Evolutionary conservation across 2,797 vertebrate species (phyloP), one percentile per base, ranked within the genome.

Genomic region (Podargus strigoides): DNA sequence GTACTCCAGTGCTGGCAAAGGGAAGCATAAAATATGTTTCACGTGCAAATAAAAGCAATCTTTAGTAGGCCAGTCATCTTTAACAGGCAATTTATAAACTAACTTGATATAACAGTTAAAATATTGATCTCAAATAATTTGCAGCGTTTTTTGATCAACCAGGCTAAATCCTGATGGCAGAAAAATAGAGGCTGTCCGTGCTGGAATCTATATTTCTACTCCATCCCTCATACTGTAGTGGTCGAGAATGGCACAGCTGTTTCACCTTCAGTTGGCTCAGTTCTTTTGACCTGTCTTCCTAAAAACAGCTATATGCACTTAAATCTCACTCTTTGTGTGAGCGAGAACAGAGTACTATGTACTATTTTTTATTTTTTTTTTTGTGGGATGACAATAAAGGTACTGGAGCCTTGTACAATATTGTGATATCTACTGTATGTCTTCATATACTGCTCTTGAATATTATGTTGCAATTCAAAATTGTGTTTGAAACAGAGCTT

Each of bases 401-500:
- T 18, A 20, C 22, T 39, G 19, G 36, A 89, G n/a, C 12, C 37
- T 28, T 23, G 23, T 73, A 32, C 46, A 73, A 37, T 4, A 4
- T 6, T 36, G 19, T 14, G 36, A 4, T 47, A 27, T 23, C 60
- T 64, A 12, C 21, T 17, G 1, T 26, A 3, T 10, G 20, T 50
- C 37, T 69, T 79, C 37, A 41, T 28, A 41, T 27, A 12, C 18
- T 67, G 34, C 41, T 84, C 36, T 73, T 63, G 22, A 70, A 63
- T 87, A 74, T 81, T 76, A 49, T 19, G 42, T 53, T 67, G 20
- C 22, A 39, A 30, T 79, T 88, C 24, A 0, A 42, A 86, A 76
- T 69, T 79, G 12, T 64, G 3, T 80, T 69, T 82, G 87, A 91
- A 87, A 55, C 58, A 76, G 58, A 69, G 27, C 41, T 74, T 90